Evolutionary conservation across 2,888 invertebrate species (phyloP), one percentile per base, ranked within the genome.

Genomic region (Tetragonula carbonaria): DNA sequence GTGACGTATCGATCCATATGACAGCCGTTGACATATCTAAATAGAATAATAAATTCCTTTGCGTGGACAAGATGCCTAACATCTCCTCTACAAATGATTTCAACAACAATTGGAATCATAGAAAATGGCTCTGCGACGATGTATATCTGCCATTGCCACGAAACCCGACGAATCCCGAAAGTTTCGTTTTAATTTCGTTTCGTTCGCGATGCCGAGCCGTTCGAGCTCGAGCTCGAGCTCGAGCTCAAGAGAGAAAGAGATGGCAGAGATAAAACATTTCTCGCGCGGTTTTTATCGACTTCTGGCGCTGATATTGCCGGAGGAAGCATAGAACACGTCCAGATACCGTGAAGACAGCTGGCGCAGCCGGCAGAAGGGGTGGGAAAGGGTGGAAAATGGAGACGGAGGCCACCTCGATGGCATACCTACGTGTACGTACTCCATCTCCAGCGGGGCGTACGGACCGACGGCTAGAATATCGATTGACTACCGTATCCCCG

Each of bases 391-490:
- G 70, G 82, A 73, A 70, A 80, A 76, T 53, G 84, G 70, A 72
- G 82, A 74, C 67, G 74, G 72, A 66, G 84, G 80, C 68, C 82
- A 74, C 51, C 74, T 57, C 76, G 78, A 77, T 79, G 82, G 88
- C 87, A 90, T 88, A 87, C 85, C 82, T 87, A 89, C 81, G 86
- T 83, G 81, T 86, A 87, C 82, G 85, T 84, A 87, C 88, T 89
- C 82, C 87, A 83, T 87, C 89, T 89, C 76, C 80, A 67, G 74
- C 82, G 73, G 84, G 80, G 74, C 84, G 79, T 84, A 66, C 76
- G 67, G 82, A 88, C 86, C 86, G 85, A 87, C 84, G 87, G 82
- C 72, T 81, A 79, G 87, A 90, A 89, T 88, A 91, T 90, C 87
- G 90, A 89, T 89, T 87, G 86, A 87, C 87, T 86, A 74, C 82